These are phyloP conservation scores for Philereme vetulata DNA, from an alignment of 2,888 invertebrate genomes.

Conservation along the genomic window DNA sequence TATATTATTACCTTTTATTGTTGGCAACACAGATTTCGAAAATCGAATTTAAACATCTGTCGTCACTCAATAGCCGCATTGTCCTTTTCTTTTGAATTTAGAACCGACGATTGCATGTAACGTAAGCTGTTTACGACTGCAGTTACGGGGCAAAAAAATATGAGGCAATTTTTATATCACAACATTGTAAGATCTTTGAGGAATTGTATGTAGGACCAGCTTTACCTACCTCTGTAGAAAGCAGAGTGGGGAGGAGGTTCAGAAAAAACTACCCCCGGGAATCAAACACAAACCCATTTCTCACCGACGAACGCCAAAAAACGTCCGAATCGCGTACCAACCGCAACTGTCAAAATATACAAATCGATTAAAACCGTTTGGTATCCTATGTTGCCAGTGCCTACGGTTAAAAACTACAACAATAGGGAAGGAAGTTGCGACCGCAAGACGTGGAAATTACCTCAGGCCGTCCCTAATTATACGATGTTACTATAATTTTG, in stretches of 20 bases:
- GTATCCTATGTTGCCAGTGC: conserved; percentile 54
- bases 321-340: conserved; percentile 57
- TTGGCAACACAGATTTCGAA: conserved; percentile 68
- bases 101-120: conserved; percentile 32
- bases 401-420: conserved; percentile 55
- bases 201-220: no score
- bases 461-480: conserved; percentile 73
- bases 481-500: conserved; percentile 78
- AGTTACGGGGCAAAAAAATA: neutral
- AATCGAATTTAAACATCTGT: conserved; percentile 71
- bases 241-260: no score
- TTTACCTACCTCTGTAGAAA: no score
- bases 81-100: conserved; percentile 33
- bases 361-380: conserved; percentile 73
- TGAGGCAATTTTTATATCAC: neutral
- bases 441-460: conserved; percentile 76
- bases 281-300: conserved; percentile 34
- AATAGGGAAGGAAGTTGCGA: conserved; percentile 77
- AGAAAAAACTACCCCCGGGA: conserved; percentile 21
- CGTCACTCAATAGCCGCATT: conserved; percentile 68
- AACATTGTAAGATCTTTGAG: no score
- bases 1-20: conserved; percentile 63
- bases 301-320: conserved; percentile 32
- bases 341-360: conserved; percentile 78
- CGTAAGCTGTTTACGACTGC: conserved; percentile 31